Evolutionary conservation across 2,888 invertebrate genomes (phyloP).

Genomic region (Machimus rusticus): DNA sequence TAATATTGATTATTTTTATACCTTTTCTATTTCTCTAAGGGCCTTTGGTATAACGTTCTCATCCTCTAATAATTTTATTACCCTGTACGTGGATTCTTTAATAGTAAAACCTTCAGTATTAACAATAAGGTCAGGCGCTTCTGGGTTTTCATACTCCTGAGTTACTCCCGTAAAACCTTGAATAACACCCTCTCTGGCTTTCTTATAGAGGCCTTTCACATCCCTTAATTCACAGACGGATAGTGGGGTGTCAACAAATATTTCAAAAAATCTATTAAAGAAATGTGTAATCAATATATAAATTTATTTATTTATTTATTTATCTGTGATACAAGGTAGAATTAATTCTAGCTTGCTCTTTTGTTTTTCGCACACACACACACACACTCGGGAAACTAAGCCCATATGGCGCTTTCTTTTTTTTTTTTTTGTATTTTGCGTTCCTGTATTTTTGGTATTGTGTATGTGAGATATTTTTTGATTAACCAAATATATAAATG

Average conservation of each 20-base stretch:
- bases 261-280: conserved; percentile 80
- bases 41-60: conserved; percentile 68
- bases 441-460: too few species aligned
- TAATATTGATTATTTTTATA: conserved; percentile 29
- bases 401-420: too few species aligned
- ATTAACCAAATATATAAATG: too few species aligned
- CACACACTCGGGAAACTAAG: too few species aligned
- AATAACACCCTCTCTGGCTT: conserved; percentile 93
- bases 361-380: too few species aligned
- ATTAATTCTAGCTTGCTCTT: too few species aligned
- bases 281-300: not conserved
- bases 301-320: too few species aligned
- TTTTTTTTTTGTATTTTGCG: too few species aligned
- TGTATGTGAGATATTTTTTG: too few species aligned
- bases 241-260: conserved; percentile 95
- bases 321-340: too few species aligned
- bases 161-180: conserved; percentile 91
- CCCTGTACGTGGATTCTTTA: conserved; percentile 85
- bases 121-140: conserved; percentile 84
- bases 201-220: conserved; percentile 96
- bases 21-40: conserved; percentile 55
- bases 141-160: conserved; percentile 89
- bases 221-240: conserved; percentile 94
- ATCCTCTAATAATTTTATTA: conserved; percentile 83
- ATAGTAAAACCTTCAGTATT: conserved; percentile 83